A percentile compares a stretch with the other conserved stretches of the same genome.
phyloP scores from a whole-genome alignment of 2,113 vertebrate genomes.

The Siphamia tubifer region DNA sequence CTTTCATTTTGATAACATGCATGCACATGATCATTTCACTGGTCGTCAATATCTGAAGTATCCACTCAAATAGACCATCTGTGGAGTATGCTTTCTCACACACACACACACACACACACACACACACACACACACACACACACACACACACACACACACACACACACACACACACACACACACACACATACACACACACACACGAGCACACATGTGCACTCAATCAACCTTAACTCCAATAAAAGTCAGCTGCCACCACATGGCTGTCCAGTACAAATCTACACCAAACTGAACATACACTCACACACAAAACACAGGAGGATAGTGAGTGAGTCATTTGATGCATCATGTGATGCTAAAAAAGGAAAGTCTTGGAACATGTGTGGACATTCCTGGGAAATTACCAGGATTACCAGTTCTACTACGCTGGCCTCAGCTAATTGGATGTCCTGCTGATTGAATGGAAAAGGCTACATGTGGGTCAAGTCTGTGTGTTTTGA shows the following conservation, averaged over 20 bases:
- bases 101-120: not conserved
- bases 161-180: not conserved
- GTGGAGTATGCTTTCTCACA: not conserved
- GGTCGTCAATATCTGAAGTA: not conserved
- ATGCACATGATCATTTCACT: not conserved
- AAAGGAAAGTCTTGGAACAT: not conserved
- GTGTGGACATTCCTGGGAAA: not conserved
- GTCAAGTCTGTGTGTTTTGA: conserved; percentile 4
- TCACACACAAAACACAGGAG: not conserved
- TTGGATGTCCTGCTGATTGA: not conserved
- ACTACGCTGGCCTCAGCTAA: not conserved
- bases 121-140: not conserved
- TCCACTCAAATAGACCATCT: not conserved
- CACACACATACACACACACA: not conserved
- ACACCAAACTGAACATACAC: not conserved
- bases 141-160: not conserved
- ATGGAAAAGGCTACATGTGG: not conserved
- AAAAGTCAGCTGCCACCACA: conserved; percentile 18
- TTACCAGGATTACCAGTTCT: not conserved
- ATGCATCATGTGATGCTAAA: not conserved
- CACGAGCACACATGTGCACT: not conserved
- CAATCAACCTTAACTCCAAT: not conserved
- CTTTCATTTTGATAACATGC: not conserved
- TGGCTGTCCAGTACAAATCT: not conserved
- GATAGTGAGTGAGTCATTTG: not conserved